Conservation (phyloP, 2,888 invertebrate genomes). For the Nemoura dubitans region DNA sequence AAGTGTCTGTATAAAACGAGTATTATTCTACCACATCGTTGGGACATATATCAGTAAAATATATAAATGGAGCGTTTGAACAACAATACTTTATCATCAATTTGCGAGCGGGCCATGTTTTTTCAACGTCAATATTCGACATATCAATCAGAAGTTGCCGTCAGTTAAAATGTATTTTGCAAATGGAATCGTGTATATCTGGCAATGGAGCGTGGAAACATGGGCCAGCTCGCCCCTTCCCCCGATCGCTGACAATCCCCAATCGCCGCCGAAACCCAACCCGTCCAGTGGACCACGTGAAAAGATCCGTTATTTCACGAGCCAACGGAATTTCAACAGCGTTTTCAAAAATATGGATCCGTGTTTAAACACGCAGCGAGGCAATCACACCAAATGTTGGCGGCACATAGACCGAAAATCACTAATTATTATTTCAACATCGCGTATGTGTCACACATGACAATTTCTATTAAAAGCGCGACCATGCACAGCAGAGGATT, state of each 20-base stretch:
- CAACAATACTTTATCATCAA: constrained; percentile 1
- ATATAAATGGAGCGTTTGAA: neutral
- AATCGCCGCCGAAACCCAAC: neutral
- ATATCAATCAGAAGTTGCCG: neutral
- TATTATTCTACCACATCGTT: neutral
- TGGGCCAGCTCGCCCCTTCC: neutral
- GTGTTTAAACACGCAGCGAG: neutral
- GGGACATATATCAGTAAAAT: neutral
- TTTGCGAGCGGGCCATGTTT: neutral
- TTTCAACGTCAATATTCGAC: neutral
- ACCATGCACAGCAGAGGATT: neutral
- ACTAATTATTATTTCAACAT: neutral
- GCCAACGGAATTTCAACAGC: neutral
- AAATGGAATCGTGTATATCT: neutral
- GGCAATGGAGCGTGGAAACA: neutral
- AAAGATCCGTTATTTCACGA: neutral
- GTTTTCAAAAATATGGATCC: neutral
- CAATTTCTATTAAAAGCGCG: neutral
- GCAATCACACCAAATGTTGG: constrained; percentile 5
- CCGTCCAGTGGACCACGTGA: neutral
- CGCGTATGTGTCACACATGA: neutral
- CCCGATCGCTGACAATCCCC: neutral
- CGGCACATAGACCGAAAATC: neutral
- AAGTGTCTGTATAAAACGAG: neutral
- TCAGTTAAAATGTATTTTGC: neutral